Conservation (phyloP, 2,797 vertebrate species). For the Vipera ursinii region DNA sequence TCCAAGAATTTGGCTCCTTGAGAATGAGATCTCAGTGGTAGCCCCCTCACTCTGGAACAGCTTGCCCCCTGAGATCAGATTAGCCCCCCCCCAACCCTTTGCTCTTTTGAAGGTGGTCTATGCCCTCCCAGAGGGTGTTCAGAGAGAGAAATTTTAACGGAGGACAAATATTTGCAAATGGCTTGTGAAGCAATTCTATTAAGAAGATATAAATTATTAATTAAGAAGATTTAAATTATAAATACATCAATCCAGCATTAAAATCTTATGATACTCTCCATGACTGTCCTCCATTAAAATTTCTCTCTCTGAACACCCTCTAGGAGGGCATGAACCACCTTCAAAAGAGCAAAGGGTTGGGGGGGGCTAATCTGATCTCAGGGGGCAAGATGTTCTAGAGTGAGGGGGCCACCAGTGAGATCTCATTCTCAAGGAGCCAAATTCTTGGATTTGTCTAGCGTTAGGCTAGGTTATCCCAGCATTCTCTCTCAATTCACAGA, state of each 20-base stretch:
- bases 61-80: not conserved
- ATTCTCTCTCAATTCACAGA: not conserved
- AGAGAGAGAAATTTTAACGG: not conserved
- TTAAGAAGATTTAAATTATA: not conserved
- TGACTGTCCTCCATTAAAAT: not conserved
- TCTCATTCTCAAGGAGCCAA: not conserved
- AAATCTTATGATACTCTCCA: not conserved
- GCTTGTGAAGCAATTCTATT: not conserved
- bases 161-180: not conserved
- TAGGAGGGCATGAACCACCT: not conserved
- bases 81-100: not conserved
- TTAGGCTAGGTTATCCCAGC: not conserved
- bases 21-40: not conserved
- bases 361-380: not conserved
- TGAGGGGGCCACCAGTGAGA: not conserved
- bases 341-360: not conserved
- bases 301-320: not conserved
- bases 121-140: not conserved
- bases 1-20: not conserved
- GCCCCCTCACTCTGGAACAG: not conserved
- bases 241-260: not conserved
- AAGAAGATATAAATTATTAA: not conserved
- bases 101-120: not conserved
- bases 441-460: not conserved
- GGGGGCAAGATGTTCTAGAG: not conserved